Evolutionary conservation across 2,888 invertebrate species (phyloP).

Genomic region (Phyllotreta cruciferae): DNA sequence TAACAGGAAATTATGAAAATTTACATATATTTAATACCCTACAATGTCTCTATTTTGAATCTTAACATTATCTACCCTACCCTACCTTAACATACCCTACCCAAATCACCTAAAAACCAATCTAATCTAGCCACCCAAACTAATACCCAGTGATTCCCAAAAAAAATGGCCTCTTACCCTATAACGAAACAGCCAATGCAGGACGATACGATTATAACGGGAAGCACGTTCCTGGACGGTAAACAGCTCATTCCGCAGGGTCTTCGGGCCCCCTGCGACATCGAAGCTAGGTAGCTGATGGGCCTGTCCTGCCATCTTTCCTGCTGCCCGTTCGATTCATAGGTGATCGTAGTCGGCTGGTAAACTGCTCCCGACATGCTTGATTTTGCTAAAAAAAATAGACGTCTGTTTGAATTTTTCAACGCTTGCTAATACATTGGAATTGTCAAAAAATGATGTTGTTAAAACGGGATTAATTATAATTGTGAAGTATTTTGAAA

Average conservation of each 20-base stretch:
- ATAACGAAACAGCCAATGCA: conserved; percentile 54
- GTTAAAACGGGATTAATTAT: no score
- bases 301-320: conserved; percentile 58
- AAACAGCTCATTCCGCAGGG: conserved; percentile 64
- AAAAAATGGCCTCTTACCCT: conserved; percentile 49
- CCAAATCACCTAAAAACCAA: no score
- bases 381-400: conserved; percentile 5
- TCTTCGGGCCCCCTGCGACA: conserved; percentile 65
- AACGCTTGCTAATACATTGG: conserved; percentile 1
- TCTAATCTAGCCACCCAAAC: no score
- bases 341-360: conserved; percentile 80
- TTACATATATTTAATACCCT: no score
- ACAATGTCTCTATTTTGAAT: not conserved
- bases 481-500: not conserved
- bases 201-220: conserved; percentile 54
- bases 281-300: conserved; percentile 59
- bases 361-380: conserved; percentile 68
- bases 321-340: conserved; percentile 63
- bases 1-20: no score
- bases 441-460: not conserved
- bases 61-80: not conserved
- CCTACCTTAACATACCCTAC: no score
- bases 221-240: conserved; percentile 51
- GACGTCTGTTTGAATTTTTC: conserved; percentile 2
- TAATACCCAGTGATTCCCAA: no score